Evolutionary conservation across 2,113 vertebrate species (phyloP), one percentile per base, ranked within the genome.

Genomic region (Zapus hudsonius): DNA sequence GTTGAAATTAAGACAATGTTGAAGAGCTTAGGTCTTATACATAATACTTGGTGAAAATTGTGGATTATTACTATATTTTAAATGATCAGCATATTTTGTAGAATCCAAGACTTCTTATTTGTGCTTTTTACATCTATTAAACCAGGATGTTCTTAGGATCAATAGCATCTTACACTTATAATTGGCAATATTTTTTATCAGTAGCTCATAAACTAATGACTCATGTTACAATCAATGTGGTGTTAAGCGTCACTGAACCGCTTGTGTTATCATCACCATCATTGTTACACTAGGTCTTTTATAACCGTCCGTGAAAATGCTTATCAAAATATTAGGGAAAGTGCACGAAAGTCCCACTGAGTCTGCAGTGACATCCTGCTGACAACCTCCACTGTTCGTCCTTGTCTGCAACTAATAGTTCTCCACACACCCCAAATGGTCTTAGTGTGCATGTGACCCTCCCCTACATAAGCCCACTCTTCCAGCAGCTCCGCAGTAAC

Each of bases 71-170:
- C 10, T 25, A 20, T 70, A 38, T 47, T 15, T 84, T 70, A 55
- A 70, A 69, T 70, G 38, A 70, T 55, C 70, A 38, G 0, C 44
- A n/a, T 87, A 64, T 85, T 84, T 81, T 70, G 67, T 47, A 84
- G 40, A 55, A 27, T 38, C 29, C 27, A 80, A 2, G 52, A 69
- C 47, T 74, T 94, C 70, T 31, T 82, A 33, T 74, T 73, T 86
- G 84, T 61, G n/a, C 22, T 74, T 91, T 84, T 82, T 75, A 57
- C 8, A 75, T 87, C 15, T 67, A 2, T 76, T 86, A 90, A 94
- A 75, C 3, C 20, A 93, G 66, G 44, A 80, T 91, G 25, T 63
- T 64, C 29, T 84, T 61, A 69, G 1, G 69, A 87, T 90, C 55
- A 52, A 63, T 84, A 87, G n/a, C 23, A 59, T 52, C 16, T 87